Percentiles rank a stretch among this genome's conserved stretches.
phyloP scores from a whole-genome alignment of 2,797 vertebrate species.

The Cygnus olor region DNA sequence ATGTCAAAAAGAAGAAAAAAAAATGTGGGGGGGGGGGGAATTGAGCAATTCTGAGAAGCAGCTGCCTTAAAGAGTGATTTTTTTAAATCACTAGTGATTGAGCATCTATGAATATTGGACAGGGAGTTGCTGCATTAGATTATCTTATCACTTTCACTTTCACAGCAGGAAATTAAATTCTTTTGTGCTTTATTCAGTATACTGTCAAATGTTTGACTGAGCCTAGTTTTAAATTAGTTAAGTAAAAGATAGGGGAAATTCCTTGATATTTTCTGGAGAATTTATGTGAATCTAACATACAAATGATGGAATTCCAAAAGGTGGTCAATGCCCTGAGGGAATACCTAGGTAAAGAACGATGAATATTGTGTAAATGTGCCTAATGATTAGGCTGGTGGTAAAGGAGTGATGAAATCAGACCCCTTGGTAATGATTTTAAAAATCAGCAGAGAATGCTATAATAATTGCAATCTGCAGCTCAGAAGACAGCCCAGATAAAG shows the following conservation, averaged over 20 bases:
- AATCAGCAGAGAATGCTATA: neutral
- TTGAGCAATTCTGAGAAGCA: neutral
- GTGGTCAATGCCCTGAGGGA: neutral
- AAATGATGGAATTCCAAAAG: neutral
- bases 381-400: neutral
- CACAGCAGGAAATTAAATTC: neutral
- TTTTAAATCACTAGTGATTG: neutral
- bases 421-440: neutral
- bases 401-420: neutral
- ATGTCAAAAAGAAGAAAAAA: neutral
- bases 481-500: neutral
- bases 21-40: neutral
- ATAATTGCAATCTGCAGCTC: neutral
- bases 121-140: neutral
- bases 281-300: neutral
- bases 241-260: neutral
- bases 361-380: neutral
- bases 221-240: neutral
- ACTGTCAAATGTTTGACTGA: neutral
- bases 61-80: neutral
- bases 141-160: neutral
- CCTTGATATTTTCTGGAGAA: neutral
- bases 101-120: neutral
- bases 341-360: neutral
- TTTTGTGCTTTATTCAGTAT: neutral